phyloP scores from a whole-genome alignment of 2,888 invertebrate species.

The Cinara cedri region DNA sequence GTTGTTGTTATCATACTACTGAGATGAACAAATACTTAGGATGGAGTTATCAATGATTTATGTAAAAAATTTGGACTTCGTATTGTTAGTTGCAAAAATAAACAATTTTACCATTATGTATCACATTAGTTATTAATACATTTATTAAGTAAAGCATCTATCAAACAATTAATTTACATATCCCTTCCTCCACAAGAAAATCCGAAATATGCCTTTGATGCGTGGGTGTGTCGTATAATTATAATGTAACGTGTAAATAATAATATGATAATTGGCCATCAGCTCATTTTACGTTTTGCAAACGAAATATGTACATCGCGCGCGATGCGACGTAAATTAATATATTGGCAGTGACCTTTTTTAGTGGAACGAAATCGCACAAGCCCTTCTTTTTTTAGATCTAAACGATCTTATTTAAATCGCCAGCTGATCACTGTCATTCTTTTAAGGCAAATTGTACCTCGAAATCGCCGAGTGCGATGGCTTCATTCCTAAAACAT shows the following conservation, averaged over 20 bases:
- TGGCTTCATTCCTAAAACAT: not conserved
- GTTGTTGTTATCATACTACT: too few species aligned
- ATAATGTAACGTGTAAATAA: not conserved
- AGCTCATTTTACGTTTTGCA: not conserved
- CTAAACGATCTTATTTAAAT: not conserved
- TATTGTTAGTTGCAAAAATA: too few species aligned
- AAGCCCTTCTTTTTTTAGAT: conserved; percentile 4
- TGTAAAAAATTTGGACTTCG: too few species aligned
- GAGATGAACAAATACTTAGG: too few species aligned
- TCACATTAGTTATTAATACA: too few species aligned
- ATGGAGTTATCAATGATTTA: too few species aligned
- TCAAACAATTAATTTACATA: too few species aligned
- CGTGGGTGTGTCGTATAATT: too few species aligned
- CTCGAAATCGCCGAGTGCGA: not conserved
- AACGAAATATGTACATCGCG: not conserved
- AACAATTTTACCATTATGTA: too few species aligned
- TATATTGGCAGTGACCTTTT: not conserved
- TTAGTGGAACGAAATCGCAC: not conserved
- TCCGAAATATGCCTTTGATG: too few species aligned
- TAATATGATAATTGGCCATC: not conserved
- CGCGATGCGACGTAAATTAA: conserved; percentile 41
- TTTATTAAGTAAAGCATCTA: too few species aligned
- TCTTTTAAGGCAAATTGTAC: not conserved
- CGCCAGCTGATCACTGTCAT: not conserved
- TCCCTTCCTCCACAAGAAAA: too few species aligned